These are phyloP conservation scores for Wasmannia auropunctata DNA, from an alignment of 1,140 invertebrate genomes.

Conservation along the genomic window DNA sequence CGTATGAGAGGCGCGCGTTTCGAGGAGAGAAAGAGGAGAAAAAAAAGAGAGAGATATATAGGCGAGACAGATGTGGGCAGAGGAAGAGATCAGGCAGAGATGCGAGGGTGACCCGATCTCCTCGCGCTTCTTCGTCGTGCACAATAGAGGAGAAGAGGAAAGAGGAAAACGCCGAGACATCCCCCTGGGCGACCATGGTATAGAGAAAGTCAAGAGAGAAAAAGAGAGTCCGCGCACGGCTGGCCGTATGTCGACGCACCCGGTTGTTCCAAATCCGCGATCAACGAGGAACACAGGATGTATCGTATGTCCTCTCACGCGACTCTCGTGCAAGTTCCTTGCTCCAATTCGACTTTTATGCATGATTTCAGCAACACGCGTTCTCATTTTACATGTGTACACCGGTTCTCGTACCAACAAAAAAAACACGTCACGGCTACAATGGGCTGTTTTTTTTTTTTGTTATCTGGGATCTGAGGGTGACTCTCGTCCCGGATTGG, in stretches of 20 bases:
- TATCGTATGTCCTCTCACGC: neutral
- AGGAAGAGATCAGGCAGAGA: constrained; percentile 3
- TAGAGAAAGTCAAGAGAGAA: neutral
- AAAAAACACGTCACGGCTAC: constrained; percentile 81
- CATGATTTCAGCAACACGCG: neutral
- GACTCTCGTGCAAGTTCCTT: neutral
- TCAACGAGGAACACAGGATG: neutral
- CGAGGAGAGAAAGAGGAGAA: neutral
- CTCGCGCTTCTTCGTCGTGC: constrained; percentile 29
- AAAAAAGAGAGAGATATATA: neutral
- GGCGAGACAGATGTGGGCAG: neutral
- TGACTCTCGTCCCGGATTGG: constrained; percentile 55
- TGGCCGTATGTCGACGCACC: constrained; percentile 51
- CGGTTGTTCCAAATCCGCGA: constrained; percentile 7
- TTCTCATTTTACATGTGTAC: neutral
- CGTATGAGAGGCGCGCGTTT: neutral
- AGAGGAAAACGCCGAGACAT: neutral
- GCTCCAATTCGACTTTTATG: neutral
- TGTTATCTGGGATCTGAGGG: constrained; percentile 66
- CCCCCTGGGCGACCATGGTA: constrained; percentile 5
- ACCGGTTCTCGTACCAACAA: constrained; percentile 63
- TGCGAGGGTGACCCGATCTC: neutral
- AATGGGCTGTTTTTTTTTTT: constrained; percentile 79
- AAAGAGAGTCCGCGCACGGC: neutral
- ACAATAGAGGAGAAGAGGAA: neutral